Conservation (phyloP, 2,888 invertebrate species). For the Epinotia nisella region DNA sequence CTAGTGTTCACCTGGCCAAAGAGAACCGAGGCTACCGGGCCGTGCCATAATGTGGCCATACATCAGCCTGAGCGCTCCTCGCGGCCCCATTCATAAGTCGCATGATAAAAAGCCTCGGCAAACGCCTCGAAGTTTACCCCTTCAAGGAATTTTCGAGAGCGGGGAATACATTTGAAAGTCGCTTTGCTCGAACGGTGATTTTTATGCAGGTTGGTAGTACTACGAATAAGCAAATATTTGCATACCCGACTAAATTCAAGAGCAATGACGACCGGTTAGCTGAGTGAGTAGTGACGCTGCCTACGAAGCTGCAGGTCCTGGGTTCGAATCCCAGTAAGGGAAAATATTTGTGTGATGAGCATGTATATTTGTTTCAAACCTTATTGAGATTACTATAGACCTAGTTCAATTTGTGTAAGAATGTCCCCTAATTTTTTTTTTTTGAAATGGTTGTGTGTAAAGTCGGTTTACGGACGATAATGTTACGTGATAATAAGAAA, state of each 20-base stretch:
- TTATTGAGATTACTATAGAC: no score
- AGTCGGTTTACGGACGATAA: no score
- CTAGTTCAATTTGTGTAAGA: no score
- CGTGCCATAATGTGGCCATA: conserved; percentile 56
- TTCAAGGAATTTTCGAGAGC: conserved; percentile 52
- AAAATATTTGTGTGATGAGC: no score
- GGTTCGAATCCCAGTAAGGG: no score
- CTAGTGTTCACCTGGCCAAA: conserved; percentile 8
- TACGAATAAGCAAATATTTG: background rate
- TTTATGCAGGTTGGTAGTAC: background rate
- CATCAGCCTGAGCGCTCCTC: conserved; percentile 60
- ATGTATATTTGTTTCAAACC: no score
- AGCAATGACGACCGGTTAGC: no score
- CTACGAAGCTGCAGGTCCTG: no score
- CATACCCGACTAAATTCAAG: background rate
- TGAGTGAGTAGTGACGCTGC: no score
- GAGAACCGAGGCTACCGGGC: conserved; percentile 49
- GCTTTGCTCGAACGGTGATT: conserved; percentile 14
- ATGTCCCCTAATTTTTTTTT: no score
- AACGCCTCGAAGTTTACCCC: conserved; percentile 48
- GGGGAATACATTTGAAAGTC: conserved; percentile 30
- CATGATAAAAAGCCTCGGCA: conserved; percentile 53
- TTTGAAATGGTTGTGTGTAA: no score
- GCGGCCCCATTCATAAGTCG: conserved; percentile 60
- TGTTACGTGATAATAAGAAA: no score